These are phyloP conservation scores for Aspidiotus rigidus DNA, from an alignment of 2,888 invertebrate genomes.

Conservation along the genomic window DNA sequence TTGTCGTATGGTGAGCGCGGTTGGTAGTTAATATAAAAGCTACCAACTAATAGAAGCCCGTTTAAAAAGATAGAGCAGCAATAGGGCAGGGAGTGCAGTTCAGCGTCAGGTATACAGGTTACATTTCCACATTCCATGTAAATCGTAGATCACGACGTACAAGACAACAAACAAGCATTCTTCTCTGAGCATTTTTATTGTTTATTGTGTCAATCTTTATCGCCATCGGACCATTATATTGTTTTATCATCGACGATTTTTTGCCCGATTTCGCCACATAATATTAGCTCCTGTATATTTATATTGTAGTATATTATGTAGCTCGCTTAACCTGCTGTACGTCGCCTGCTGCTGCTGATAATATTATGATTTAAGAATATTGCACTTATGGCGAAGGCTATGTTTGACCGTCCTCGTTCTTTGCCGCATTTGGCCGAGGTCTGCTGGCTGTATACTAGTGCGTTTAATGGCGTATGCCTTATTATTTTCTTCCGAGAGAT, in stretches of 20 bases:
- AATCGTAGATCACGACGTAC: slow-evolving; percentile 28
- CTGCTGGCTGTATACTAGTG: too few species aligned
- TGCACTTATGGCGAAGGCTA: too few species aligned
- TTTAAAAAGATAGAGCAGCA: not conserved
- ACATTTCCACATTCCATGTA: slow-evolving; percentile 9
- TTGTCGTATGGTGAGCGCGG: not conserved
- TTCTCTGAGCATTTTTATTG: slow-evolving; percentile 23
- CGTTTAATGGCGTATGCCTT: too few species aligned
- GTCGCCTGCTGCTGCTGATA: too few species aligned
- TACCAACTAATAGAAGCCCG: not conserved
- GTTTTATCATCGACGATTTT: slow-evolving; percentile 30
- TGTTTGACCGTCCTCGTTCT: too few species aligned
- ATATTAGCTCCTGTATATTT: not conserved
- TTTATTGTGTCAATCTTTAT: slow-evolving; percentile 30
- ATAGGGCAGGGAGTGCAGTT: too few species aligned
- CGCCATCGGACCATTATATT: slow-evolving; percentile 30
- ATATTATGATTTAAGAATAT: not conserved
- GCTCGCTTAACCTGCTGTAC: not conserved
- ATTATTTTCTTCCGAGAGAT: too few species aligned
- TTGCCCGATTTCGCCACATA: slow-evolving; percentile 17
- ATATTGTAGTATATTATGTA: not conserved
- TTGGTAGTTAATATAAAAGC: too few species aligned
- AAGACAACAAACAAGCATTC: slow-evolving; percentile 31
- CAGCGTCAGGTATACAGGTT: too few species aligned
- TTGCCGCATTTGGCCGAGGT: too few species aligned